Evolutionary conservation across 2,888 invertebrate genomes (phyloP), one percentile per base, ranked within the genome.

Genomic region (Ommatoiulus sabulosus): DNA sequence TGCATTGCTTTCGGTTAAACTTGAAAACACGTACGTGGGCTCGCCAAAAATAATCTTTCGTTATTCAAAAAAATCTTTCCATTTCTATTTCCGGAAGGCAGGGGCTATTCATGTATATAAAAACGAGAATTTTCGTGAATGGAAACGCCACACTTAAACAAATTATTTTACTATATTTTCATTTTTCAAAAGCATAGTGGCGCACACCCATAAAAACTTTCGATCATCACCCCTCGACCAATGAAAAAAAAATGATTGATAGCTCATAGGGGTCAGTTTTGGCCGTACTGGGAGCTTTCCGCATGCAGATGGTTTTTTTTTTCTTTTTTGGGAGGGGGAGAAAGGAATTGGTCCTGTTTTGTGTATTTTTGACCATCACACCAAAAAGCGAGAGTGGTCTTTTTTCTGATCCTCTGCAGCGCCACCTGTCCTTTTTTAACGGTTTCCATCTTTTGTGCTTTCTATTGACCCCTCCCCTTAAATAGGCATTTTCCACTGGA

Each of bases 391-490:
- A 72, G 24, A 72, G 72, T 72, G 72, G 72, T 72, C 8, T 72
- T 20, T 72, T 72, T 72, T n/a, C 24, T 20, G 20, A 20, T 48
- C 20, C 63, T 20, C 20, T 63, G 63, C 63, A 72, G 24, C 72
- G 72, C 72, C 72, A 72, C 72, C 72, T 72, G 72, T 24, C 72
- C 72, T 72, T 72, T 72, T 72, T 72, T 72, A 72, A 72, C 72
- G 72, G 72, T 72, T 72, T 10, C 5, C 24, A 24, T 72, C 72
- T 72, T 24, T 72, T 72, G 72, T 72, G 24, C 72, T 72, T 24
- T 72, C 24, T 24, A 8, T 72, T 63, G 63, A 24, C 24, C 72
- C 24, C 6, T 24, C 20, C 72, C 35, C 72, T 20, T 72, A 72
- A 72, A 72, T 72, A 72, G 72, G 24, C 72, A 1, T 24, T 72